Evolutionary conservation across 2,797 vertebrate genomes (phyloP), one percentile per base, ranked within the genome.

Genomic region (Gadopsis bispinosus): DNA sequence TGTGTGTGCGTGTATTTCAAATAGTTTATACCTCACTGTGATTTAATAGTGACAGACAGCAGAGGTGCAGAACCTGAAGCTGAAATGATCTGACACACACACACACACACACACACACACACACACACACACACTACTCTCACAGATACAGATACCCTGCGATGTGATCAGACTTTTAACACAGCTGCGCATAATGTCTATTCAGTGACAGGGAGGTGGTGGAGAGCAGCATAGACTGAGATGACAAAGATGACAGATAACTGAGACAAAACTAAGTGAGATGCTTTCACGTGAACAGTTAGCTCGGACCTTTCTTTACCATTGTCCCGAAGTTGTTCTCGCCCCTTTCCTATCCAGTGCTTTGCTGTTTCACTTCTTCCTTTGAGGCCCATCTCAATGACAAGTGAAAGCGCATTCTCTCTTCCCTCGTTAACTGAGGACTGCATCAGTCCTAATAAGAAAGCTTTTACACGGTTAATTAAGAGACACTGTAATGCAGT

Each of bases 381-480:
- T 88, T 71, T n/a, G 69, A 83, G 86, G 80, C 74, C 75, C 73
- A 22, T 87, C 77, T 92, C 89, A 86, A 80, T 89, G 89, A 91
- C 83, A 82, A 84, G 81, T 65, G 73, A 85, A 73, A 88, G 85
- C 87, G 83, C 79, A 39, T 86, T 83, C 88, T 89, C 85, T 89
- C 80, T 84, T 73, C 80, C 85, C 88, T 91, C 75, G 70, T 88
- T 91, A 89, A 84, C 85, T 20, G 80, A 85, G 81, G 66, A 82
- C 67, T 80, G 83, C 86, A 94, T 92, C 90, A 79, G 90, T 92
- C 89, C 92, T 94, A 93, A 95, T 93, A 90, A 93, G 92, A 94
- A 95, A 91, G 92, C 94, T 94, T 95, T 95, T 94, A 95, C 92
- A 90, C 83, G 86, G 80, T 90, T 93, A 93, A 95, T 95, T 95